Evolutionary conservation across 2,888 invertebrate species (phyloP), one percentile per base, ranked within the genome.

Genomic region (Brachycybe producta): DNA sequence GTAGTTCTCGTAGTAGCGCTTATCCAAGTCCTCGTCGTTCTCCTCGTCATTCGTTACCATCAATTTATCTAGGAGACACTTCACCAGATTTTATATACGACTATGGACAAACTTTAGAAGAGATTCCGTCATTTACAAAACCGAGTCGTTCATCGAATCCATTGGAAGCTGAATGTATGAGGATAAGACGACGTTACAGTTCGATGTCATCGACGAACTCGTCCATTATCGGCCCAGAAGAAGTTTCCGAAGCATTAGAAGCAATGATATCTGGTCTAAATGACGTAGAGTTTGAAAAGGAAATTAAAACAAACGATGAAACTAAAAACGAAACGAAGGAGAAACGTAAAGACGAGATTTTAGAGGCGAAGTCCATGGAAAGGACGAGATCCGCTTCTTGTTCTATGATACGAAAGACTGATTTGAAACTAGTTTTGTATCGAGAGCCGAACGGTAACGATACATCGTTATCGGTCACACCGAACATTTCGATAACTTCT

Each of bases 21-120:
- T 57, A 56, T 35, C 56, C 56, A 26, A 57, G 56, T 49, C 57
- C 57, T n/a, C 53, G 53, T 21, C 51, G 39, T 28, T 52, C 52
- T 3, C 52, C 52, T 17, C 30, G 52, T 4, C 52, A 52, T 38
- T 52, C 52, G 5, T 17, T 48, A n/a, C 24, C 40, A 13, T 51
- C 40, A 7, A 39, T 51, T 43, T 21, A 43, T 11, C 49, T 52
- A 1, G 15, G 45, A 36, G 35, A 23, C 24, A 47, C 39, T 35
- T 51, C 49, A 17, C 32, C 45, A 8, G 43, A 28, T 47, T 36
- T 36, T 7, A 8, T n/a, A 5, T 35, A 23, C 27, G 41, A 39
- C 8, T 51, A 36, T 53, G 57, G 54, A 53, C 44, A 42, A 23
- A 53, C 48, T 2, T 42, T 32, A 28, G 55, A 55, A 13, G 52